Percentiles rank a stretch among this genome's conserved stretches.
Evolutionary conservation across 2,888 invertebrate genomes (phyloP).

Genomic region (Salticus scenicus): DNA sequence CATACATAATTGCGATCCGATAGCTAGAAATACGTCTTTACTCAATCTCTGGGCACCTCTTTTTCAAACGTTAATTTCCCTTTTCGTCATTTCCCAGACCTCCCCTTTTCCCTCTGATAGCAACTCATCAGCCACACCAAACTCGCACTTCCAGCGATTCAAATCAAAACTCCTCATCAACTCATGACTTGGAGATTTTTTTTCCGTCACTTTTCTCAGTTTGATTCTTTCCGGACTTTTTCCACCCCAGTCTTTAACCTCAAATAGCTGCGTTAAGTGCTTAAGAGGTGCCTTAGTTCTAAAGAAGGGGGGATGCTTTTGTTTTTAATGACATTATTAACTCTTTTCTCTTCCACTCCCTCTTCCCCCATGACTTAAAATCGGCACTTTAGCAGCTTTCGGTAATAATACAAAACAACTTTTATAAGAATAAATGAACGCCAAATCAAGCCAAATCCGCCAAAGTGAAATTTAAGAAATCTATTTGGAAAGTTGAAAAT

Average conservation of each 20-base stretch:
- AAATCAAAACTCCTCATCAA: conserved; percentile 69
- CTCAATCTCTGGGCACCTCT: conserved; percentile 8
- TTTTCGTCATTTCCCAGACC: neutral
- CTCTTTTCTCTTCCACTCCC: conserved; percentile 36
- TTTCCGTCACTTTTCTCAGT: neutral
- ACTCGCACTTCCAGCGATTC: conserved; percentile 48
- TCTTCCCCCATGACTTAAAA: conserved; percentile 24
- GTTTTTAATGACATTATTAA: conserved; percentile 70
- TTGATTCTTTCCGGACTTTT: conserved; percentile 10
- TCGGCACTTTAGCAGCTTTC: conserved; percentile 56
- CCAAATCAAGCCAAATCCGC: conserved; percentile 18
- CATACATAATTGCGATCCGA: conserved; percentile 9
- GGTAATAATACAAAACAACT: conserved; percentile 37
- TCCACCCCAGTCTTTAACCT: conserved; percentile 48
- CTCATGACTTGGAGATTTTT: conserved; percentile 37
- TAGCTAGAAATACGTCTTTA: neutral
- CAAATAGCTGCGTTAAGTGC: conserved; percentile 69
- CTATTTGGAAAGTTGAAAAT: too few species aligned
- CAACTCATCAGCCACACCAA: neutral
- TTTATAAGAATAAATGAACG: neutral
- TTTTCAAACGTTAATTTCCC: conserved; percentile 16
- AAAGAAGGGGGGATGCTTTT: conserved; percentile 42
- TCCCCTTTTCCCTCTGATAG: neutral
- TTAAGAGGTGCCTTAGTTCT: conserved; percentile 64
- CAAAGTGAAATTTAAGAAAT: conserved; percentile 17